These are phyloP conservation scores for Peucedramus taeniatus DNA, from an alignment of 2,113 vertebrate genomes.

Conservation along the genomic window DNA sequence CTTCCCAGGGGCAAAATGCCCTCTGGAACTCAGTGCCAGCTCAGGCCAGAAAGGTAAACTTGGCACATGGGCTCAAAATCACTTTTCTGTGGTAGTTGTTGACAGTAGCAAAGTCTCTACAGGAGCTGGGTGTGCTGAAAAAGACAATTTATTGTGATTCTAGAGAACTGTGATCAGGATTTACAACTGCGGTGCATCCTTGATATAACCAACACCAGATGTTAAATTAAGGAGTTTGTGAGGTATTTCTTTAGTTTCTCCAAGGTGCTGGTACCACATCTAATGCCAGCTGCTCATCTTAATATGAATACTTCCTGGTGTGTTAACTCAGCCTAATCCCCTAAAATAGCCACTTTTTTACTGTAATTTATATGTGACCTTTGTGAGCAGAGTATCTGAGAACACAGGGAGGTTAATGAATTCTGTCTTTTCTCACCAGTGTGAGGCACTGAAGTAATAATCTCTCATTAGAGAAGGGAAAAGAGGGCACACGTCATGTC, in stretches of 20 bases:
- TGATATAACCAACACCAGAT: not conserved
- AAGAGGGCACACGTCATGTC: not conserved
- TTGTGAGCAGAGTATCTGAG: not conserved
- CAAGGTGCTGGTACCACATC: not conserved
- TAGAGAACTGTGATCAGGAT: not conserved
- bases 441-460: not conserved
- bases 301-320: not conserved
- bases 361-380: not conserved
- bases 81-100: not conserved
- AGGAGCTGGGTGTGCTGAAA: not conserved
- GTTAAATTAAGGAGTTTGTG: not conserved
- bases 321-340: not conserved
- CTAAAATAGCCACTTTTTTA: not conserved
- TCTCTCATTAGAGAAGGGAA: not conserved
- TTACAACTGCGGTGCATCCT: not conserved
- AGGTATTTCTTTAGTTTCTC: not conserved
- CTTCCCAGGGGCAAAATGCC: not conserved
- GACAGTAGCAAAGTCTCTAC: not conserved
- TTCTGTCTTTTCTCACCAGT: not conserved
- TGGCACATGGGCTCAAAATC: not conserved
- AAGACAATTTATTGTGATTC: not conserved
- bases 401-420: not conserved
- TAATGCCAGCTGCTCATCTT: not conserved
- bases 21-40: not conserved
- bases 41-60: too few relatives aligned